Percentiles rank a stretch among this genome's conserved stretches.
These are phyloP conservation scores for Scortum barcoo DNA, from an alignment of 2,113 vertebrate genomes.

Conservation along the genomic window DNA sequence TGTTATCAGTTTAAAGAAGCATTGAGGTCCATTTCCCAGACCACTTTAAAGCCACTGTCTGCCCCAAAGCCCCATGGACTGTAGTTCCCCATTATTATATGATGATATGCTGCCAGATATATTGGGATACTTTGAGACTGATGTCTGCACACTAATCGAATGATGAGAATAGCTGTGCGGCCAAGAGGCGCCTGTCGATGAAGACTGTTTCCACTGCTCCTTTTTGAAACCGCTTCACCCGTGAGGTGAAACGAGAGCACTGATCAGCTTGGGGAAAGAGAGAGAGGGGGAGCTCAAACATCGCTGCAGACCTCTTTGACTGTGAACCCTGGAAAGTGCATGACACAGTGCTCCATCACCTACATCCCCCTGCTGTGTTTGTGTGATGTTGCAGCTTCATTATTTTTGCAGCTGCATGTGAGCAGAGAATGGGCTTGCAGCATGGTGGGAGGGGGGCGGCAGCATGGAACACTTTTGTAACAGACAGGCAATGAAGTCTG, in stretches of 20 bases:
- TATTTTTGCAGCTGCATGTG: slow-evolving; percentile 80
- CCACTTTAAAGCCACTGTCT: slow-evolving; percentile 31
- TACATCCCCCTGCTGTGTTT: slow-evolving; percentile 60
- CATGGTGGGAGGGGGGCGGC: slow-evolving; percentile 57
- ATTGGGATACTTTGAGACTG: slow-evolving; percentile 8
- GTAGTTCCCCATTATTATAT: neutral
- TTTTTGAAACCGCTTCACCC: neutral
- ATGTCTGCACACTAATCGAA: slow-evolving; percentile 4
- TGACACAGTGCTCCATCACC: slow-evolving; percentile 67
- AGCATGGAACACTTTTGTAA: slow-evolving; percentile 60
- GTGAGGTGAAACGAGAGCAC: slow-evolving; percentile 1
- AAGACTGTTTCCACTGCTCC: neutral
- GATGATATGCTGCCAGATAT: neutral
- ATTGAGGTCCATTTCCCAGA: neutral
- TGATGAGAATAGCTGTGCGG: slow-evolving; percentile 3
- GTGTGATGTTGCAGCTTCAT: slow-evolving; percentile 63
- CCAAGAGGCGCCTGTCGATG: neutral
- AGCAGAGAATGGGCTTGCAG: slow-evolving; percentile 52
- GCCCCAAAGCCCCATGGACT: neutral
- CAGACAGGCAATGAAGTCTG: slow-evolving; percentile 53
- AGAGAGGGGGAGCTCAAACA: slow-evolving; percentile 2
- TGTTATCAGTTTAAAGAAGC: neutral
- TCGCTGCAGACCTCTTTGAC: slow-evolving; percentile 15
- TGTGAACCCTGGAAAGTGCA: slow-evolving; percentile 57
- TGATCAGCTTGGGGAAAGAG: neutral